Base-by-base conservation (phyloP, 2,888 invertebrate genomes). In the Amiota mariae region DNA sequence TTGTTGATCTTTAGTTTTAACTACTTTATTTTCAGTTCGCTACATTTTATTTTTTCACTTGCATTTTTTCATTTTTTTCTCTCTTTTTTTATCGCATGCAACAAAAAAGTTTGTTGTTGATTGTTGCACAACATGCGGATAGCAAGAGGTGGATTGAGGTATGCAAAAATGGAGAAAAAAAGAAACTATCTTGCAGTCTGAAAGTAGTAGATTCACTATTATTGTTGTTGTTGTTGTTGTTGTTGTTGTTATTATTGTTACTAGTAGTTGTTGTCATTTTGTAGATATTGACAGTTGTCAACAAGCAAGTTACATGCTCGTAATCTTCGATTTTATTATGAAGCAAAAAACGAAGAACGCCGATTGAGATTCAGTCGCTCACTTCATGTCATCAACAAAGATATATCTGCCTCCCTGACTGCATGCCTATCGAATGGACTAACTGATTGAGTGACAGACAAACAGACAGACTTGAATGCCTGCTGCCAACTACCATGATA, bases 201-300 rank as follows among this genome's bases (percentile, higher is more conserved):
- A 1, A 68, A 48, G 63, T 36, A 2, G 63, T 13, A 54, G 48
- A 67, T 48, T 47, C 61, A 11, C 48, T 70, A n/a, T n/a, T n/a
- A n/a, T n/a, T 24, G 70, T 47, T 51, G 72, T 47, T 49, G 63
- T 72, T 78, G 61, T 63, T 75, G 51, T 57, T 70, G 56, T 36
- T 72, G 63, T 36, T 75, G 51, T 56, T 71, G 59, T 51, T 66
- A 15, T 51, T 61, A 24, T 15, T 63, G 64, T 47, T 73, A 67
- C 71, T 76, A 36, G 61, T 76, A 77, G 75, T 72, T 80, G 78
- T 77, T 82, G 76, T 77, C 80, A 80, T 79, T 81, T 64, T 73
- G 72, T 77, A 77, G 81, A 82, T 82, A 82, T 84, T 85, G 85
- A 82, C 83, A 84, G 84, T 76, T 83, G 83, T 85, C 85, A 82